Conservation (phyloP, 2,888 invertebrate species). For the Oegoconia quadripuncta region DNA sequence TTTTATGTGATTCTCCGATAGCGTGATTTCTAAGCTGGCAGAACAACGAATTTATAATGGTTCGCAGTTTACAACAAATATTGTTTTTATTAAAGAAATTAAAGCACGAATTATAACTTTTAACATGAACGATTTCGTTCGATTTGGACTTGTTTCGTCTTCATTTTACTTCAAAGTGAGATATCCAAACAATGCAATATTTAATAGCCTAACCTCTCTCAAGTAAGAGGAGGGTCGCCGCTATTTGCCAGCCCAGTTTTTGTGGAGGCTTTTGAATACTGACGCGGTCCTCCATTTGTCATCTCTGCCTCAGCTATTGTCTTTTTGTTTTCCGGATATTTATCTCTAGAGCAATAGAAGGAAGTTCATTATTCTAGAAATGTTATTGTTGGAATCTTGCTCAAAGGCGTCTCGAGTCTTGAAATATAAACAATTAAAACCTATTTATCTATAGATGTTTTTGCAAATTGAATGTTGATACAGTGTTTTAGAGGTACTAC, state of each 20-base stretch:
- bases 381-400: slow-evolving; percentile 23
- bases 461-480: too few relatives aligned
- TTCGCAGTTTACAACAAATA: too few relatives aligned
- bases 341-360: slow-evolving; percentile 36
- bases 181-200: slow-evolving; percentile 15
- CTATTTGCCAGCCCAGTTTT: slow-evolving; percentile 30
- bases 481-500: too few relatives aligned
- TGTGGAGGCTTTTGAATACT: slow-evolving; percentile 30
- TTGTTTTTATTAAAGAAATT: too few relatives aligned
- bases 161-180: background rate
- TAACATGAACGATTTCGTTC: too few relatives aligned
- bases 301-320: slow-evolving; percentile 39
- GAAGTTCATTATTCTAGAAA: slow-evolving; percentile 34
- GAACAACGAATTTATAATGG: too few relatives aligned
- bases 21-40: too few relatives aligned
- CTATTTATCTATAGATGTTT: too few relatives aligned
- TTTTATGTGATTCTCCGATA: too few relatives aligned
- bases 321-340: slow-evolving; percentile 41
- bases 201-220: slow-evolving; percentile 16
- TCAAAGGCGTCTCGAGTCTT: too few relatives aligned
- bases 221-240: slow-evolving; percentile 16
- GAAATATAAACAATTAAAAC: too few relatives aligned
- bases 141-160: background rate
- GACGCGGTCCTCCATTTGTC: slow-evolving; percentile 37
- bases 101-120: too few relatives aligned